phyloP scores from a whole-genome alignment of 2,888 invertebrate genomes.

The Eulithis testata region DNA sequence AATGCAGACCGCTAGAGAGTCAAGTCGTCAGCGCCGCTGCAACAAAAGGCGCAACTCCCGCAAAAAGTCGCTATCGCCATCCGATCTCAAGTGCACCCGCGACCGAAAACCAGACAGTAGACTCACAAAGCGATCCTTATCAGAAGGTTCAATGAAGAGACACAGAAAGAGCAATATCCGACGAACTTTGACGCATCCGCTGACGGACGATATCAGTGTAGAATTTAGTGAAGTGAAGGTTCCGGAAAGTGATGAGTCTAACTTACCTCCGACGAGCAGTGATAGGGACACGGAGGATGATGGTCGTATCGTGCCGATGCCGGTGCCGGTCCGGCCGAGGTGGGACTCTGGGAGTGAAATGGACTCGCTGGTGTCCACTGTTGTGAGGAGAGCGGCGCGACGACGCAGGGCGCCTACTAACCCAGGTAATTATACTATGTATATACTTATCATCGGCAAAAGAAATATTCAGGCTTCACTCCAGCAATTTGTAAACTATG shows the following conservation, averaged over 20 bases:
- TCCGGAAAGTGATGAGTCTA: constrained; percentile 78
- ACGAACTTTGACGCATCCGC: constrained; percentile 80
- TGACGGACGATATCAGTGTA: constrained; percentile 71
- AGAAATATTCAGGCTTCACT: no score
- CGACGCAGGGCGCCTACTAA: constrained; percentile 81
- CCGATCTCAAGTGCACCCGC: constrained; percentile 71
- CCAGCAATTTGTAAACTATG: no score
- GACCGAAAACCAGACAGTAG: constrained; percentile 69
- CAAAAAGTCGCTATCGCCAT: constrained; percentile 81
- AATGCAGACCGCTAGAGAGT: constrained; percentile 79
- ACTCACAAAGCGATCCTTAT: constrained; percentile 72
- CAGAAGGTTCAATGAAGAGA: constrained; percentile 80
- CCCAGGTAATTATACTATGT: constrained; percentile 65
- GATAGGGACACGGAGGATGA: constrained; percentile 82
- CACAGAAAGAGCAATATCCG: constrained; percentile 80
- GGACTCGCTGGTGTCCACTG: constrained; percentile 86
- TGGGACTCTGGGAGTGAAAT: constrained; percentile 83
- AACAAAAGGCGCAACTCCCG: constrained; percentile 80
- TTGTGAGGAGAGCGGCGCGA: constrained; percentile 87
- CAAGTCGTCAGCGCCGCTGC: constrained; percentile 75
- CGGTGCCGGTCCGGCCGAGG: constrained; percentile 63
- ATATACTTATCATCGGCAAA: no score
- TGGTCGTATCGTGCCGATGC: constrained; percentile 61
- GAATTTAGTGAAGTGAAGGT: constrained; percentile 65
- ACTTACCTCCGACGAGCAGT: constrained; percentile 78